phyloP scores from a whole-genome alignment of 1,140 invertebrate genomes.

The Papilio glaucus region DNA sequence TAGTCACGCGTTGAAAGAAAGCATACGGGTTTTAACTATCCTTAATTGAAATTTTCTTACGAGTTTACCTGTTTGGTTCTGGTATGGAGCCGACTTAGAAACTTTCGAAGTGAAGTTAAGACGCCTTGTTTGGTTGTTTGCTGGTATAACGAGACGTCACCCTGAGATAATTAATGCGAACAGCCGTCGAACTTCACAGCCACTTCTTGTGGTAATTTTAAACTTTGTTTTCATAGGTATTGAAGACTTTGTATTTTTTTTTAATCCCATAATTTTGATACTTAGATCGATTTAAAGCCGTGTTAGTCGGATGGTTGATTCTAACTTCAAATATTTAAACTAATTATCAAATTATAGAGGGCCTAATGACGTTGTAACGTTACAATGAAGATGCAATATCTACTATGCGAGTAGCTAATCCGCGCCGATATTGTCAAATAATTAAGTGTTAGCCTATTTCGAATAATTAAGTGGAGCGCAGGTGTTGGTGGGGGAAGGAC shows the following conservation, averaged over 20 bases:
- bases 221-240: conserved; percentile 14
- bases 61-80: conserved; percentile 11
- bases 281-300: not conserved
- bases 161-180: conserved; percentile 18
- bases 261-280: not conserved
- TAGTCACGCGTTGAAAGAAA: not conserved
- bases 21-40: not conserved
- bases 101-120: conserved; percentile 25
- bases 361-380: too few relatives aligned
- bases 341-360: not conserved
- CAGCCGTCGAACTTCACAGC: conserved; percentile 21
- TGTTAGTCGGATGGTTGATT: not conserved
- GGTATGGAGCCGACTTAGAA: conserved; percentile 12
- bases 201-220: conserved; percentile 22
- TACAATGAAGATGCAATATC: too few relatives aligned
- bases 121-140: conserved; percentile 19
- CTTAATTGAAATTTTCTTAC: conserved; percentile 22
- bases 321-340: not conserved
- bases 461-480: too few relatives aligned
- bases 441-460: too few relatives aligned
- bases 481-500: too few relatives aligned
- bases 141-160: conserved; percentile 18
- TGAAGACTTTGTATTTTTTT: not conserved
- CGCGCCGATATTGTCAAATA: too few relatives aligned
- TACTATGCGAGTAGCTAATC: too few relatives aligned